Evolutionary conservation across 2,113 vertebrate species (phyloP).

Genomic region (Bos javanicus): DNA sequence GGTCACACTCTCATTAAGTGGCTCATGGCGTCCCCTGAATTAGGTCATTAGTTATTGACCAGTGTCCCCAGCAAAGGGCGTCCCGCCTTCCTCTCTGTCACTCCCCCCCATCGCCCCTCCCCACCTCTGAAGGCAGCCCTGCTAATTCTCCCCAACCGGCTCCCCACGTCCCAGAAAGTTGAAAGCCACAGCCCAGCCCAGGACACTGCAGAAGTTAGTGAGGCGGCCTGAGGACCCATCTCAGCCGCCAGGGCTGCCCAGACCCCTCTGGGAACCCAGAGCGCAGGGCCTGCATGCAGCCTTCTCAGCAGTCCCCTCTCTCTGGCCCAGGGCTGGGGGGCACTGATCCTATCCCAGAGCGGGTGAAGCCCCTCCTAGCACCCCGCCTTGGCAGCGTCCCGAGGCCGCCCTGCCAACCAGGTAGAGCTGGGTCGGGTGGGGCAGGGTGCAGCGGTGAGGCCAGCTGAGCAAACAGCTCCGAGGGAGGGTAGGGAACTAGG

Average conservation of each 20-base stretch:
- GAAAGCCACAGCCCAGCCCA: neutral
- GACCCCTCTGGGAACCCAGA: neutral
- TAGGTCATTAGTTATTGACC: neutral
- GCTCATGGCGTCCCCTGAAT: neutral
- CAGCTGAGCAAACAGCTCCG: constrained; percentile 52
- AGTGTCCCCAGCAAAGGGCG: neutral
- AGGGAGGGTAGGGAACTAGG: neutral
- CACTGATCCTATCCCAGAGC: neutral
- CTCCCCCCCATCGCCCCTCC: neutral
- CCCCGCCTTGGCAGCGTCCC: neutral
- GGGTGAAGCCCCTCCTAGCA: neutral
- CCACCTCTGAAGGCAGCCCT: neutral
- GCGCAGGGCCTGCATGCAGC: neutral
- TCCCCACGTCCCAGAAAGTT: neutral
- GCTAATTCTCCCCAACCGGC: neutral
- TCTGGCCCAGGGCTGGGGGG: neutral
- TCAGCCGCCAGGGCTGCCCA: neutral
- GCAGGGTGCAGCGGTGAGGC: neutral
- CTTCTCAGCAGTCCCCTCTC: neutral
- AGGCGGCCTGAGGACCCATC: neutral
- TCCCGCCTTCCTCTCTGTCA: neutral
- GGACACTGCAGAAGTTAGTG: neutral
- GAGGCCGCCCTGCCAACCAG: neutral
- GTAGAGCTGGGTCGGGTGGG: neutral
- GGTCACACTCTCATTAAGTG: neutral